Conservation (phyloP, 53 echinoderm and acorn worm genomes). For the Patiria pectinifera region DNA sequence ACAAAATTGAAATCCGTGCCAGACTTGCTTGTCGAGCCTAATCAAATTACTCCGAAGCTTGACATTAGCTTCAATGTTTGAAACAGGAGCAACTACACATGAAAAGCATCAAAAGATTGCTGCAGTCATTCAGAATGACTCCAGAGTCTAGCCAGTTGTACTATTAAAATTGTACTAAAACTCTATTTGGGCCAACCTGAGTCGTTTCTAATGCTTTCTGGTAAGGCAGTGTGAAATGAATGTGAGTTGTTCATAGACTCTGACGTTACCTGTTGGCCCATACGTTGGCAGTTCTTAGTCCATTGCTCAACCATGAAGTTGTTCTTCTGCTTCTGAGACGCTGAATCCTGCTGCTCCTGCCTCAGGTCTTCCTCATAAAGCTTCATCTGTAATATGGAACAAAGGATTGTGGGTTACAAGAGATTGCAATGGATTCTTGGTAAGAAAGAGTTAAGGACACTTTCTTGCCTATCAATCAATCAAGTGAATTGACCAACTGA, state of each 20-base stretch:
- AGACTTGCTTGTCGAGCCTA: too few species aligned
- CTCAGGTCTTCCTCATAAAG: conserved; percentile 57
- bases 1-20: too few species aligned
- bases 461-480: too few species aligned
- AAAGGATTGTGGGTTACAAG: neutral
- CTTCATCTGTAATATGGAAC: conserved; percentile 23
- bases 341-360: conserved; percentile 54
- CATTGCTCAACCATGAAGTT: conserved; percentile 59
- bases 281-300: conserved; percentile 58
- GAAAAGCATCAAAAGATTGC: too few species aligned
- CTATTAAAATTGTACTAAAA: neutral
- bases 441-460: neutral
- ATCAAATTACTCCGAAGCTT: too few species aligned
- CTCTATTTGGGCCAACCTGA: neutral
- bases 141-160: too few species aligned
- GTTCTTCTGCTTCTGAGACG: conserved; percentile 17
- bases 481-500: too few species aligned
- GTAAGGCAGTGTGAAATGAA: too few species aligned
- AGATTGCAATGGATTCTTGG: neutral
- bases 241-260: too few species aligned
- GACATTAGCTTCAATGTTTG: too few species aligned
- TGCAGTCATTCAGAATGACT: too few species aligned
- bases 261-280: conserved; percentile 58
- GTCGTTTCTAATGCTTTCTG: neutral
- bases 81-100: too few species aligned